Conservation (phyloP, 2,888 invertebrate genomes). For the Ametastegia equiseti region DNA sequence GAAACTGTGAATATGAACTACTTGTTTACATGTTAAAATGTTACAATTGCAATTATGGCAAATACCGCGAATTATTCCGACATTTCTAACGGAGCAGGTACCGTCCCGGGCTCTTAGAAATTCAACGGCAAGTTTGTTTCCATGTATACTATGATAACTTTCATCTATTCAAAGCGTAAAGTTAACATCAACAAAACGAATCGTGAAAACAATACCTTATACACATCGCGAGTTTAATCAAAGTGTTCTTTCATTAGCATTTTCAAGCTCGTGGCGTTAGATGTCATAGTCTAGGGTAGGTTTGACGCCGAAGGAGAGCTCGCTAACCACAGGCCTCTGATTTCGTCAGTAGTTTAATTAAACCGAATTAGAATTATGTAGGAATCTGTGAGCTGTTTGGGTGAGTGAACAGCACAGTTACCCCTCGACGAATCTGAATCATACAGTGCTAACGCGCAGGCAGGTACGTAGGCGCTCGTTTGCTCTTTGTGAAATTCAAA, state of each 20-base stretch:
- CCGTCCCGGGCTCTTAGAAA: no score
- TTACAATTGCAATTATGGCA: no score
- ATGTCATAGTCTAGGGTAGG: not conserved
- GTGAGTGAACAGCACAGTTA: constrained; percentile 23
- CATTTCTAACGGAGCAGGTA: no score
- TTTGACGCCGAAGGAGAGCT: not conserved
- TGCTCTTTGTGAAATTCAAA: not conserved
- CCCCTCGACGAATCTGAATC: constrained; percentile 15
- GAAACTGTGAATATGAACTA: no score
- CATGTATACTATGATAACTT: no score
- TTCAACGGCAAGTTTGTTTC: no score
- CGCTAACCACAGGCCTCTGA: constrained; percentile 6
- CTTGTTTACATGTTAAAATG: no score
- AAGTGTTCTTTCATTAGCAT: not conserved
- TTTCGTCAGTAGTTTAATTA: constrained; percentile 45
- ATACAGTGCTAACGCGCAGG: constrained; percentile 2
- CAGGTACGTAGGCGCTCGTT: not conserved
- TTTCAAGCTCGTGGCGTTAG: not conserved
- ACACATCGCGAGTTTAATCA: not conserved
- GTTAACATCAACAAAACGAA: not conserved
- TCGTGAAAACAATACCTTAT: not conserved
- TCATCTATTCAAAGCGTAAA: no score
- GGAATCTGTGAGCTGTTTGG: constrained; percentile 33
- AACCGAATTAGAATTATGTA: constrained; percentile 38
- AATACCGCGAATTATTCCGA: no score